These are phyloP conservation scores for Sterna hirundo DNA, from an alignment of 2,113 vertebrate species.

Conservation along the genomic window DNA sequence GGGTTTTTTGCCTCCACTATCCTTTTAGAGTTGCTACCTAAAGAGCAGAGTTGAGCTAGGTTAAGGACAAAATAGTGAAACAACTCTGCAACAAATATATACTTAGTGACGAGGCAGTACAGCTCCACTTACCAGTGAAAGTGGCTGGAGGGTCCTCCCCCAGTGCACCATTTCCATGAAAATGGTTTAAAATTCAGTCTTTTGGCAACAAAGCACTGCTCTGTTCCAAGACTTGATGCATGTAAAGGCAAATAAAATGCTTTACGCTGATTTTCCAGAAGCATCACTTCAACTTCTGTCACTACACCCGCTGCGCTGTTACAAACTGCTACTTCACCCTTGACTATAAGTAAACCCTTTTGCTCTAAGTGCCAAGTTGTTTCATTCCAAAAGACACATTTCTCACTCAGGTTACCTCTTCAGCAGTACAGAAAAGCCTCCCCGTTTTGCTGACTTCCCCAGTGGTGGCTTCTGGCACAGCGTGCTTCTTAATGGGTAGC, in stretches of 20 bases:
- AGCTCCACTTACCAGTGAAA: not conserved
- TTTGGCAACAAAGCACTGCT: not conserved
- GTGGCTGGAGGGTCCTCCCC: not conserved
- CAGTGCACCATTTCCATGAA: not conserved
- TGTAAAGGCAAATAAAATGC: not conserved
- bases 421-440: conserved; percentile 53
- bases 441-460: conserved; percentile 38
- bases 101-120: not conserved
- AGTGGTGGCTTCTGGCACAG: not conserved
- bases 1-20: not conserved
- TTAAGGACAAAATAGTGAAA: not conserved
- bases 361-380: not conserved
- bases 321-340: not conserved
- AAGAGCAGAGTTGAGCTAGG: not conserved
- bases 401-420: conserved; percentile 53
- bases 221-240: not conserved
- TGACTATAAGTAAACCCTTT: not conserved
- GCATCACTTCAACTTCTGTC: not conserved
- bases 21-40: not conserved
- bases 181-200: not conserved
- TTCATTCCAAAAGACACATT: not conserved
- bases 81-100: not conserved
- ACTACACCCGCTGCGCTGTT: not conserved
- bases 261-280: not conserved
- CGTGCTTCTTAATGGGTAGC: not conserved